Percentiles rank a stretch among this genome's conserved stretches.
Conservation (phyloP, 2,113 vertebrate species). For the Willisornis vidua region DNA sequence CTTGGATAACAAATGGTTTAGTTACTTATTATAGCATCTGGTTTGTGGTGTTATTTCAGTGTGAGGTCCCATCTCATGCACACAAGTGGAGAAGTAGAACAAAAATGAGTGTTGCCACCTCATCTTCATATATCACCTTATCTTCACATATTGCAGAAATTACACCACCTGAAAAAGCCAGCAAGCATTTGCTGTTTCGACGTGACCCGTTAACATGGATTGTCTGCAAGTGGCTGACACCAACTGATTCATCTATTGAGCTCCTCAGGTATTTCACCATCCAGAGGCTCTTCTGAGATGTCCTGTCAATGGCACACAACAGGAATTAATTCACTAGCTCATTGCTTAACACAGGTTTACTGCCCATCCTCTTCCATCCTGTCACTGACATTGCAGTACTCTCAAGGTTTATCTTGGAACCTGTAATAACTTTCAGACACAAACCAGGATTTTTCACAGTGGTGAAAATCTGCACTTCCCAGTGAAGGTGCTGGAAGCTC, state of each 20-base stretch:
- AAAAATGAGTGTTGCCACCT: neutral
- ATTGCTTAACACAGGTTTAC: neutral
- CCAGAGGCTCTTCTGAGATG: neutral
- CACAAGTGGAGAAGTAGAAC: neutral
- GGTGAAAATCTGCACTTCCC: neutral
- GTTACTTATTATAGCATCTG: neutral
- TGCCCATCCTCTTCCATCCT: neutral
- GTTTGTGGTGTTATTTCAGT: neutral
- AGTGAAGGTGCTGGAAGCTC: neutral
- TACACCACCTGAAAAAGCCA: neutral
- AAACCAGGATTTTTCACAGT: neutral
- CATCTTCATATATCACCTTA: neutral
- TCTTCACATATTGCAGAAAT: neutral
- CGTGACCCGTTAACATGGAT: neutral
- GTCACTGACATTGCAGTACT: neutral
- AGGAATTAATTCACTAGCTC: neutral
- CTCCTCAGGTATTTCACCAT: neutral
- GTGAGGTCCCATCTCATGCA: neutral
- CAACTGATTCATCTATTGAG: neutral
- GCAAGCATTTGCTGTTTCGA: neutral
- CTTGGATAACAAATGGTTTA: neutral
- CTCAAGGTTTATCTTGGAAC: accelerated
- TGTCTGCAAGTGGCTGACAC: neutral
- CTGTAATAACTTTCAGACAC: neutral
- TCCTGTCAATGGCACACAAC: neutral